Conservation (phyloP, 2,888 invertebrate genomes). For the Lobophora halterata region DNA sequence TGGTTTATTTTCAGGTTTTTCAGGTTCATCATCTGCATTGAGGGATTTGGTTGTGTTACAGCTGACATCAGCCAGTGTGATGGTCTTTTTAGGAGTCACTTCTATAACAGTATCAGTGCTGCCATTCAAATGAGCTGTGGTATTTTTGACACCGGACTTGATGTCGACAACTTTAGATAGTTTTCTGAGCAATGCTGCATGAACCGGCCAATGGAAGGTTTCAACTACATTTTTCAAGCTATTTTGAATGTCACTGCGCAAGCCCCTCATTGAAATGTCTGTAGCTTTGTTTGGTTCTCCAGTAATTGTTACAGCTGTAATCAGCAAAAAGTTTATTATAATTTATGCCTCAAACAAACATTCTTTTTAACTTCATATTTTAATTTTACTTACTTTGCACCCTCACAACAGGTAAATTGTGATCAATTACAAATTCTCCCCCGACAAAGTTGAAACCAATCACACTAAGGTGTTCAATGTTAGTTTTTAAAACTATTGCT, state of each 20-base stretch:
- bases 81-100: slow-evolving; percentile 45
- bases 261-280: slow-evolving; percentile 70
- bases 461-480: slow-evolving; percentile 87
- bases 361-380: neutral
- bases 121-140: slow-evolving; percentile 64
- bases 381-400: slow-evolving; percentile 85
- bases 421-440: slow-evolving; percentile 87
- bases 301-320: slow-evolving; percentile 66
- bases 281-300: slow-evolving; percentile 72
- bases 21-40: slow-evolving; percentile 52
- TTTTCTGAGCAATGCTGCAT: slow-evolving; percentile 67
- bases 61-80: slow-evolving; percentile 68
- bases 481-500: slow-evolving; percentile 88
- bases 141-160: slow-evolving; percentile 58
- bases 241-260: slow-evolving; percentile 65
- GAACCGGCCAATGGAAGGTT: slow-evolving; percentile 65
- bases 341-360: too few relatives aligned
- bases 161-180: slow-evolving; percentile 72
- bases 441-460: slow-evolving; percentile 87
- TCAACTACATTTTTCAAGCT: slow-evolving; percentile 49
- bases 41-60: slow-evolving; percentile 68
- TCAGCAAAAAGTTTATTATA: neutral
- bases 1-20: slow-evolving; percentile 37
- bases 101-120: slow-evolving; percentile 54
- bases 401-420: slow-evolving; percentile 86